These are phyloP conservation scores for Aphodius sticticus DNA, from an alignment of 2,888 invertebrate genomes.

Conservation along the genomic window DNA sequence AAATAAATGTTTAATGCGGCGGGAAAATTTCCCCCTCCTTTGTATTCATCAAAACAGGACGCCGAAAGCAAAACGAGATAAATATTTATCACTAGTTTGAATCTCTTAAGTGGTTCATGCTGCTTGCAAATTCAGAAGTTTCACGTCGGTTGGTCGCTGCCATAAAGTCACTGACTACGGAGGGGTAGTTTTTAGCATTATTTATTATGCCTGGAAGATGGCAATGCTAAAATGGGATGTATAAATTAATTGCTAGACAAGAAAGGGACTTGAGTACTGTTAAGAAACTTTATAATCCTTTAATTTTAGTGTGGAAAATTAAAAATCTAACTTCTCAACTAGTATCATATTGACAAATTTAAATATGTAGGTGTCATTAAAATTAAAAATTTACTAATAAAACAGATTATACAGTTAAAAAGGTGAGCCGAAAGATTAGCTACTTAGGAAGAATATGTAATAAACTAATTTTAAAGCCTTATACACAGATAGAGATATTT, in stretches of 20 bases:
- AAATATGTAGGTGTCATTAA: too few relatives aligned
- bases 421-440: too few relatives aligned
- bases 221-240: neutral
- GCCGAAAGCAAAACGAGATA: neutral
- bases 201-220: neutral
- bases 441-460: too few relatives aligned
- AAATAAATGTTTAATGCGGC: constrained; percentile 4
- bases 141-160: neutral
- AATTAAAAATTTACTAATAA: too few relatives aligned
- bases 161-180: neutral
- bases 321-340: too few relatives aligned
- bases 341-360: too few relatives aligned
- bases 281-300: neutral
- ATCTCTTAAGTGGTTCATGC: neutral
- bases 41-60: neutral
- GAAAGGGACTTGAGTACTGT: neutral
- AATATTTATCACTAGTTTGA: neutral
- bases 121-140: neutral
- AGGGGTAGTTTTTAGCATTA: neutral
- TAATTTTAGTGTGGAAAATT: too few relatives aligned
- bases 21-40: neutral
- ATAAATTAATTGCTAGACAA: neutral
- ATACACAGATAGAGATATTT: too few relatives aligned
- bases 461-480: too few relatives aligned
- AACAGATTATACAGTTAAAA: too few relatives aligned